These are phyloP conservation scores for Drosophila atripex DNA, from an alignment of 2,888 invertebrate species.

Conservation along the genomic window DNA sequence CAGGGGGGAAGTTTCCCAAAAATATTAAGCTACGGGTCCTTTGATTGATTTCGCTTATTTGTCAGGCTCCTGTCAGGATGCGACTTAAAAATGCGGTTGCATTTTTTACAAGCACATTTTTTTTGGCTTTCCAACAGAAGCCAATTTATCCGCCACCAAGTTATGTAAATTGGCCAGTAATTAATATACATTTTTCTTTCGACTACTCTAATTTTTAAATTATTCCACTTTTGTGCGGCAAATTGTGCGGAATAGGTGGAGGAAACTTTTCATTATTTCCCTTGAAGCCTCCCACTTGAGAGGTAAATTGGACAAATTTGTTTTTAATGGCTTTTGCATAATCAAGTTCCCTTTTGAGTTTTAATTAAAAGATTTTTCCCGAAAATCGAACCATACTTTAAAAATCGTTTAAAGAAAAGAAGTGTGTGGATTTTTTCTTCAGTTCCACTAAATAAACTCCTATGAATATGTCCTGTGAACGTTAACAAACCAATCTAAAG, in stretches of 20 bases:
- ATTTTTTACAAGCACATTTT: constrained; percentile 6
- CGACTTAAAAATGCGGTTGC: constrained; percentile 31
- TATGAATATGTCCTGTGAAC: constrained; percentile 21
- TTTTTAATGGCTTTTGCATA: constrained; percentile 33
- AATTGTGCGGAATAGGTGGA: constrained; percentile 16
- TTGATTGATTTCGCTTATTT: constrained; percentile 36
- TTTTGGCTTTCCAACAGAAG: not conserved
- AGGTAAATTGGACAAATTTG: constrained; percentile 30
- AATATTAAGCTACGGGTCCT: constrained; percentile 28
- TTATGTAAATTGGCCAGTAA: constrained; percentile 48
- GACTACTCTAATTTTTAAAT: constrained; percentile 24
- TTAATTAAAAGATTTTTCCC: constrained; percentile 11
- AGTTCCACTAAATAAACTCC: constrained; percentile 7
- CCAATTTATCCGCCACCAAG: constrained; percentile 25
- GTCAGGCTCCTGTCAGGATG: constrained; percentile 23
- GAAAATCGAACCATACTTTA: not conserved
- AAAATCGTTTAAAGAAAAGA: not conserved
- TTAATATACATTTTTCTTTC: constrained; percentile 26
- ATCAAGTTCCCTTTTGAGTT: constrained; percentile 13
- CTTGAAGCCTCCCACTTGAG: constrained; percentile 17
- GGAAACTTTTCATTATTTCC: constrained; percentile 10
- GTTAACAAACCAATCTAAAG: constrained; percentile 27
- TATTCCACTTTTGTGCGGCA: constrained; percentile 32
- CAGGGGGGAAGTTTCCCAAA: constrained; percentile 9
- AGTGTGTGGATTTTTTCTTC: not conserved